Conservation (phyloP, 2,797 vertebrate genomes). For the Meda fulgida region DNA sequence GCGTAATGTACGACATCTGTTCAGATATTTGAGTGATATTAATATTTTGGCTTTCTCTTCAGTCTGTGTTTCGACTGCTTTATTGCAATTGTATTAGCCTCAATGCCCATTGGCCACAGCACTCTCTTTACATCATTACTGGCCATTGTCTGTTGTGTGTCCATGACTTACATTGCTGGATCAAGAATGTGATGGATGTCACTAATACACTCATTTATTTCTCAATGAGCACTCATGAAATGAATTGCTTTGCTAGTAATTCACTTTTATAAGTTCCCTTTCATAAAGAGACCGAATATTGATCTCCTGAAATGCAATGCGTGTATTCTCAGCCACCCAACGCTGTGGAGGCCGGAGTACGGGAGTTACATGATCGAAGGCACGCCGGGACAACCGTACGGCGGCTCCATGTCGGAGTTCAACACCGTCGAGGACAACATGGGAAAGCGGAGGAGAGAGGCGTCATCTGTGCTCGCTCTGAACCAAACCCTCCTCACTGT, state of each 20-base stretch:
- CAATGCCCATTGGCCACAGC: not conserved
- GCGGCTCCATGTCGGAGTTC: slow-evolving; percentile 98
- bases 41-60: not conserved
- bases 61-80: not conserved
- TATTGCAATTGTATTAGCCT: not conserved
- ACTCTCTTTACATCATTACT: not conserved
- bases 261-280: not conserved
- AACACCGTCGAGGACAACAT: slow-evolving; percentile 99
- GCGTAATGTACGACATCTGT: too few relatives aligned
- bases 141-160: not conserved
- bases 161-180: not conserved
- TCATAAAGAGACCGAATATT: not conserved
- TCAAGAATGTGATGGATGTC: fast-evolving
- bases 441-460: slow-evolving; percentile 91
- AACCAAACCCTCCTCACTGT: slow-evolving; percentile 90
- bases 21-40: not conserved
- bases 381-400: slow-evolving; percentile 95
- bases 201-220: not conserved
- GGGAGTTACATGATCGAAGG: slow-evolving; percentile 99
- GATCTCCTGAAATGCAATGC: not conserved
- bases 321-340: slow-evolving; percentile 85
- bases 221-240: not conserved
- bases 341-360: slow-evolving; percentile 98
- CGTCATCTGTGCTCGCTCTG: slow-evolving; percentile 84
- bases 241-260: not conserved